These are phyloP conservation scores for Meriones unguiculatus DNA, from an alignment of 2,113 vertebrate species.

Conservation along the genomic window DNA sequence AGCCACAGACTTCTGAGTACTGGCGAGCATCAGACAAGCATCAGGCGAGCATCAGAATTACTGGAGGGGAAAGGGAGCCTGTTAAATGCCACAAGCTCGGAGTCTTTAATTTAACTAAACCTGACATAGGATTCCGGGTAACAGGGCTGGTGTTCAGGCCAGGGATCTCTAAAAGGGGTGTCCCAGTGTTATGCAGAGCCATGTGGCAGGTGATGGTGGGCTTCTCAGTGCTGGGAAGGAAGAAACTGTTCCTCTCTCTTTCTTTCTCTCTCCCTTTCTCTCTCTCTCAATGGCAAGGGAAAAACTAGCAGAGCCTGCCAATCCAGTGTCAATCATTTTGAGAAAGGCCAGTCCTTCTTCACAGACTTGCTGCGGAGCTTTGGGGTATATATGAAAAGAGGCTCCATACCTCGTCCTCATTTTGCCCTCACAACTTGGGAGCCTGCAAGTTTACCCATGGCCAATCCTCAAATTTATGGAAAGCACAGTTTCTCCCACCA, in stretches of 20 bases:
- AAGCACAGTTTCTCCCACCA: background rate
- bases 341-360: background rate
- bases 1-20: background rate
- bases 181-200: background rate
- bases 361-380: background rate
- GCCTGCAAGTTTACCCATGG: background rate
- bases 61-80: background rate
- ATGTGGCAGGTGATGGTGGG: background rate
- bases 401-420: background rate
- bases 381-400: background rate
- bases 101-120: background rate
- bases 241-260: background rate
- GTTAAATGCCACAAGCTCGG: background rate
- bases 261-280: too few relatives aligned
- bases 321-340: background rate
- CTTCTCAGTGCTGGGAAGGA: background rate
- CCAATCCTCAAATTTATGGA: background rate
- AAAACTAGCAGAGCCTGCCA: background rate
- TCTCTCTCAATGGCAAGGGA: background rate
- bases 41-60: background rate
- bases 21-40: rapidly evolving
- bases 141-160: background rate
- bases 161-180: background rate
- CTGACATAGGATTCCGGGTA: background rate
- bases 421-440: background rate